A percentile compares a stretch with the other conserved stretches of the same genome.
Conservation (phyloP, 2,888 invertebrate species). For the Drosophila paranaensis region DNA sequence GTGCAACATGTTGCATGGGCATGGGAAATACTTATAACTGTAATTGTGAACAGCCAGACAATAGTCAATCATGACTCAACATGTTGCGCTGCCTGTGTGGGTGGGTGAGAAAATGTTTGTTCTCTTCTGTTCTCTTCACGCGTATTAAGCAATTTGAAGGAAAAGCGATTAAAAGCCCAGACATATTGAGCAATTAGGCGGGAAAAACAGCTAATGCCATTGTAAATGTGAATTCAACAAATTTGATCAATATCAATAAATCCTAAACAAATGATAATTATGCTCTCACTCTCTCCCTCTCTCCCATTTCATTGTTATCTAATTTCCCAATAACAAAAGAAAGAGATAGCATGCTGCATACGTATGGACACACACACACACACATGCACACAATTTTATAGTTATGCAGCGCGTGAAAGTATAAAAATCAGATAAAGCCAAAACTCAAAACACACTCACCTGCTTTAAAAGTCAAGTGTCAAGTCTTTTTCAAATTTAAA, state of each 20-base stretch:
- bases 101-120: neutral
- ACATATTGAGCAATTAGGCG: constrained; percentile 33
- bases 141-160: constrained; percentile 5
- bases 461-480: neutral
- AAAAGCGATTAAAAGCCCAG: constrained; percentile 16
- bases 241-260: constrained; percentile 11
- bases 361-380: no score
- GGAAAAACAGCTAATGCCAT: neutral
- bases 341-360: no score
- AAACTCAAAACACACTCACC: neutral
- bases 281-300: neutral
- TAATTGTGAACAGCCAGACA: neutral
- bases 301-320: neutral
- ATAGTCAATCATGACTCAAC: constrained; percentile 29
- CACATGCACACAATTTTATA: no score
- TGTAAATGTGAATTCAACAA: neutral
- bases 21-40: neutral
- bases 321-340: neutral
- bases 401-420: no score
- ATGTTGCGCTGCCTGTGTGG: neutral
- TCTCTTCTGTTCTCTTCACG: constrained; percentile 16
- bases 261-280: constrained; percentile 1
- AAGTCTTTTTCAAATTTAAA: neutral
- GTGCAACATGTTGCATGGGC: neutral
- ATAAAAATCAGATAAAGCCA: no score